Percentiles rank a stretch among this genome's conserved stretches.
phyloP scores from a whole-genome alignment of 2,888 invertebrate species.

The Blomia tropicalis region DNA sequence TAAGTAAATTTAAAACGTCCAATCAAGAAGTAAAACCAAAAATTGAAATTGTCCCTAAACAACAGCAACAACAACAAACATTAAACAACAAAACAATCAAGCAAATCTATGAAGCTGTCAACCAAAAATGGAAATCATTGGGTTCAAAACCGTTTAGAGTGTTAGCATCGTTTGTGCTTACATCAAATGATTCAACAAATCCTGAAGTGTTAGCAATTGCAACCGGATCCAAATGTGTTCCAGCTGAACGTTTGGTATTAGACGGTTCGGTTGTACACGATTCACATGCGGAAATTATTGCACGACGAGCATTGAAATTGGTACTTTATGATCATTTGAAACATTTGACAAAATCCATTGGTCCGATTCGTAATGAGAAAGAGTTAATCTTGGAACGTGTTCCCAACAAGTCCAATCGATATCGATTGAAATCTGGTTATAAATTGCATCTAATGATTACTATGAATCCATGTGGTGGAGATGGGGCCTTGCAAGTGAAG shows the following conservation, averaged over 20 bases:
- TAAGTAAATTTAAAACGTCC: too few species aligned
- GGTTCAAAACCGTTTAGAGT: too few species aligned
- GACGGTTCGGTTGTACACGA: slow-evolving; percentile 75
- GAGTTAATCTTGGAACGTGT: slow-evolving; percentile 40
- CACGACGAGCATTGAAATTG: slow-evolving; percentile 51
- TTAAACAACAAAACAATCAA: too few species aligned
- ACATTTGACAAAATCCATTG: too few species aligned
- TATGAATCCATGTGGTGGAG: slow-evolving; percentile 94
- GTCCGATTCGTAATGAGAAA: neutral
- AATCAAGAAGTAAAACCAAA: too few species aligned
- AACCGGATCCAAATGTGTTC: slow-evolving; percentile 86
- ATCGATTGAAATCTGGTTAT: slow-evolving; percentile 38
- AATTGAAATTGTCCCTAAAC: too few species aligned
- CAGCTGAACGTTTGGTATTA: slow-evolving; percentile 77
- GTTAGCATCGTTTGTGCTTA: neutral
- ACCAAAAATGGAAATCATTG: too few species aligned
- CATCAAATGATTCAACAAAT: neutral
- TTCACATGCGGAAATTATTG: slow-evolving; percentile 89
- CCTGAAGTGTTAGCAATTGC: slow-evolving; percentile 52
- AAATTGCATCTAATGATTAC: slow-evolving; percentile 88
- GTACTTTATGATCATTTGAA: slow-evolving; percentile 43
- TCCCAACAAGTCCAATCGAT: slow-evolving; percentile 44
- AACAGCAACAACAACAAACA: too few species aligned
- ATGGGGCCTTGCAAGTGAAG: slow-evolving; percentile 75
- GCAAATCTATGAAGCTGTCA: too few species aligned